Base-by-base conservation (phyloP, 2,797 vertebrate genomes). In the Diceros bicornis region DNA sequence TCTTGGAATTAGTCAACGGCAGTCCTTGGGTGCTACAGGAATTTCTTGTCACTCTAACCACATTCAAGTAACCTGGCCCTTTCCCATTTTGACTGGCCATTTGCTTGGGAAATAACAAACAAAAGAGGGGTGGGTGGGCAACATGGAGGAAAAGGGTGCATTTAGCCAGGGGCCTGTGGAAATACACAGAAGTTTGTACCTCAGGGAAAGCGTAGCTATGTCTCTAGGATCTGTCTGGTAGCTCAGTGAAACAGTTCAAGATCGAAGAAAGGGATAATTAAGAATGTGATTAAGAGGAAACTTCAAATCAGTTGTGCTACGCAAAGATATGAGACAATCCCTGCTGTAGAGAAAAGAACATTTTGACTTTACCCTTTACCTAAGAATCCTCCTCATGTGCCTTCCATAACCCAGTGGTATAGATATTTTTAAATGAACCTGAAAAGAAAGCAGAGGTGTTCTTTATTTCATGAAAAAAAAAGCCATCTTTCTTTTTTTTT, bases 391-490 rank as follows among this genome's bases (percentile, higher is more conserved):
- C 64, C 74, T 94, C 81, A 69, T n/a, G 44, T 37, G 50, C 84
- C 23, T 92, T 78, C 64, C 29, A 27, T 71, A 92, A 96, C 62
- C 71, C 94, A 96, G 79, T 0, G 0, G 37, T 41, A 72, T 6
- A 90, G 91, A 91, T 96, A 97, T 92, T 97, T 97, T 97, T 94
- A 90, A 97, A 96, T 77, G 91, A 97, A 64, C 62, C 68, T 84
- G 68, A 90, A 96, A 96, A 96, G 72, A 95, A 97, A 93, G 72
- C 77, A 93, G 64, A 92, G 57, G 55, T 97, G 69, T 89, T 95
- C 87, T 92, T 95, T 95, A 96, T 96, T 96, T 94, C 68, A 91
- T 93, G 86, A 75, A 95, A 75, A 93, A 93, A 71, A 82, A 94
- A 94, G 71, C 41, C 78, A 84, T 91, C 62, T 92, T 95, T 97